Evolutionary conservation across 2,113 vertebrate species (phyloP), one percentile per base, ranked within the genome.

Genomic region (Ardeotis arabs): DNA sequence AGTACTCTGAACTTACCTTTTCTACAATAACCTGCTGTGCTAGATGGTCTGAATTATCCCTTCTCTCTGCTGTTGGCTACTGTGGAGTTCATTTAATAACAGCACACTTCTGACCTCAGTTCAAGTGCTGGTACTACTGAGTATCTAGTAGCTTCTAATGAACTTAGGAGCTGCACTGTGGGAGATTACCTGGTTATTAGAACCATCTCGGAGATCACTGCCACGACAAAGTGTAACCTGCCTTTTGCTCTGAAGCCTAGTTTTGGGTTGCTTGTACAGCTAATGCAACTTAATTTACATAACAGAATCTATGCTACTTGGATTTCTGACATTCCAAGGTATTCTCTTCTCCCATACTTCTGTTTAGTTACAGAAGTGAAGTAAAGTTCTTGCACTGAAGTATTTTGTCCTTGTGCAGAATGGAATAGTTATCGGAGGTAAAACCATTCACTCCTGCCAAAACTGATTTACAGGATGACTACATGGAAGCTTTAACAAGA

Each of bases 401-500:
- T 81, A 27, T 59, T 92, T 84, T 92, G 68, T 84, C 8, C 35
- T 56, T 84, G 52, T 81, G 60, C 81, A 89, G 68, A 86, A 67
- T 28, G 49, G 68, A 90, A 39, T 75, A 83, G 49, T 85, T 84
- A 17, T 9, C 9, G 21, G 70, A 35, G 66, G 45, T n/a, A 68
- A 66, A 85, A 31, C 41, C 10, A 63, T 80, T 96, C 69, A 85
- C 64, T 72, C 45, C 45, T 94, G 70, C 77, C 86, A 82, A 95
- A 77, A 90, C 95, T 98, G 72, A 91, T 96, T 98, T 97, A 90
- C 94, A 99, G 99, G 99, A 99, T 96, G 99, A 99, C 97, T 99
- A 99, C 72, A 99, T 99, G 98, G 99, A 99, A 98, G 99, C 99
- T 69, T 98, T 99, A 95, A 98, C 99, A 67, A 98, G 99, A 97